Percentiles rank a stretch among this genome's conserved stretches.
phyloP scores from a whole-genome alignment of 2,113 vertebrate genomes.

The Gnathonemus longibarbis region DNA sequence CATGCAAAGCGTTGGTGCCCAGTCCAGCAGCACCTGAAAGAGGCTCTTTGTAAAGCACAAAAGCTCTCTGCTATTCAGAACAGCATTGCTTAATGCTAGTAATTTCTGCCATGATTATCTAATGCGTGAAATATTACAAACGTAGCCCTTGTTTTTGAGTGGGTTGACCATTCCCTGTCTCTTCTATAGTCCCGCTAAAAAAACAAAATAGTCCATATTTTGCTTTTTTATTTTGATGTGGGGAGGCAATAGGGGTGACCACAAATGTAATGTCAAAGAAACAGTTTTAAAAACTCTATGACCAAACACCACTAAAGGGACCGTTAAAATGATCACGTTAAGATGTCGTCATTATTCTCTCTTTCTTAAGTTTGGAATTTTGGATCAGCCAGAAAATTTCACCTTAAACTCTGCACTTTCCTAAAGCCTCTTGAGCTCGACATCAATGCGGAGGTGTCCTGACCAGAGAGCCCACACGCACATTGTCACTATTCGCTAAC shows the following conservation, averaged over 20 bases:
- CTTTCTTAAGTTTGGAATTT: background rate
- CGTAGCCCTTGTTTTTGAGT: background rate
- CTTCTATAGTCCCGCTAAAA: background rate
- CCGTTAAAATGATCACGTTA: background rate
- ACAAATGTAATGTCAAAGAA: background rate
- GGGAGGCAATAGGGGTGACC: background rate
- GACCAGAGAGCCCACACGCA: background rate
- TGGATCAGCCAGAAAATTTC: background rate
- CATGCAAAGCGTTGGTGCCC: background rate
- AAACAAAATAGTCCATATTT: background rate
- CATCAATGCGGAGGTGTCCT: background rate
- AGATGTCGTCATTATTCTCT: background rate
- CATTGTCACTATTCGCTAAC: background rate
- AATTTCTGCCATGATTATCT: background rate
- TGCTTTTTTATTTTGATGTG: background rate
- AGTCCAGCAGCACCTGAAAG: background rate
- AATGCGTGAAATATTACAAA: background rate
- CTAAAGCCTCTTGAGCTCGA: background rate
- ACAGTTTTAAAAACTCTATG: background rate
- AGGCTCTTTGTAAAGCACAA: background rate
- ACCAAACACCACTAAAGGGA: background rate
- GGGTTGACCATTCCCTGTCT: background rate
- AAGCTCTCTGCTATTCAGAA: background rate
- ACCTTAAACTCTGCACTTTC: background rate
- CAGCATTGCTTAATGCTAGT: background rate